Evolutionary conservation across 2,113 vertebrate genomes (phyloP), one percentile per base, ranked within the genome.

Genomic region (Triplophysa dalaica): DNA sequence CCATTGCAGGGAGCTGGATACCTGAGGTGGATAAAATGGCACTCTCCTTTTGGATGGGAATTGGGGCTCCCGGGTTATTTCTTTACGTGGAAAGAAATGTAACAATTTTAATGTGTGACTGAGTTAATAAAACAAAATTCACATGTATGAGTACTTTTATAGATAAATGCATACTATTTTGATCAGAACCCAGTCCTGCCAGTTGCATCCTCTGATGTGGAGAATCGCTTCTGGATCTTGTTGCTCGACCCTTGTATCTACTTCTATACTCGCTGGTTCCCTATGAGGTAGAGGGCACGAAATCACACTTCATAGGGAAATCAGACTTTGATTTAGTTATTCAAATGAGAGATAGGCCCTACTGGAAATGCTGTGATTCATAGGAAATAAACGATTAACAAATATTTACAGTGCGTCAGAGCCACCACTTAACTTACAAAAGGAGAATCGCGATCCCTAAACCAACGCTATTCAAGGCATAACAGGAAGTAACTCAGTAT

Each of bases 11-110:
- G 91, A 94, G 76, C 92, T 89, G 0, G 91, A 88, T 88, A 95
- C 92, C 83, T 94, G 93, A 77, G 94, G 85, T 17, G 88, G 80
- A 79, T 82, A 84, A 82, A 93, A 85, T 38, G 90, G 91, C 21
- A 94, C 92, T 82, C 90, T 93, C 86, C 90, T 92, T 88, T 95
- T 95, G 65, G 94, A 94, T 87, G 92, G 92, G 89, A 96, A 94
- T 76, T 90, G 91, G 73, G 95, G 95, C 74, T 96, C 95, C 89
- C 81, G 93, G 0, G 85, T 87, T 81, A 94, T 94, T 86, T 94
- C 95, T 96, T 79, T 14, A 65, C 29, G 19, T 4, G 7, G 50
- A 62, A 62, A 16, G 65, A 56, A 77, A 63, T 73, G 26, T 0
- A 9, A 58, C 43, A 9, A 12, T 11, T 45, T 1, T 45, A 11